These are phyloP conservation scores for Steinernema feltiae DNA, from an alignment of 1,140 invertebrate genomes.

Conservation along the genomic window DNA sequence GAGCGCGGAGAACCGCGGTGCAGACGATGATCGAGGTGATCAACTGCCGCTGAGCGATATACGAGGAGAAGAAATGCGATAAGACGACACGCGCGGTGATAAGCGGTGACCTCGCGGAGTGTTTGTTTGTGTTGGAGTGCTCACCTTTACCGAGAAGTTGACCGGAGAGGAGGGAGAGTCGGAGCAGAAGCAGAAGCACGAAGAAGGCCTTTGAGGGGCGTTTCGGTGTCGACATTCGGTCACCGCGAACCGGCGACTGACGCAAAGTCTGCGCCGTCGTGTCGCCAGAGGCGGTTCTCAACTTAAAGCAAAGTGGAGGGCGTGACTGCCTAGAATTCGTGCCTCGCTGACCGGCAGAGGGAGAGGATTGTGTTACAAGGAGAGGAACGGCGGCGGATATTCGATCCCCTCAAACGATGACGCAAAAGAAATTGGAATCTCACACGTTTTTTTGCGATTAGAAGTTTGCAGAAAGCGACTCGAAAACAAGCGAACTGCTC, in stretches of 20 bases:
- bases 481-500: too few species aligned
- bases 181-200: not conserved
- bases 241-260: not conserved
- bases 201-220: not conserved
- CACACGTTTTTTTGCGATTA: too few species aligned
- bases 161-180: not conserved
- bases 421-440: not conserved
- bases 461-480: too few species aligned
- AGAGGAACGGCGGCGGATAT: not conserved
- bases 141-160: not conserved
- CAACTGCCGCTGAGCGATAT: too few species aligned
- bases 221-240: not conserved
- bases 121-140: not conserved
- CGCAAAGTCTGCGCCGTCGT: not conserved
- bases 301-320: not conserved
- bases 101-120: too few species aligned
- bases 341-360: not conserved
- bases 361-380: conserved; percentile 5
- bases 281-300: not conserved
- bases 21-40: not conserved
- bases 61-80: too few species aligned
- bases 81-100: too few species aligned
- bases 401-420: not conserved
- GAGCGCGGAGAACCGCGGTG: not conserved
- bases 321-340: not conserved